Evolutionary conservation across 2,113 vertebrate species (phyloP), one percentile per base, ranked within the genome.

Genomic region (Panurus biarmicus): DNA sequence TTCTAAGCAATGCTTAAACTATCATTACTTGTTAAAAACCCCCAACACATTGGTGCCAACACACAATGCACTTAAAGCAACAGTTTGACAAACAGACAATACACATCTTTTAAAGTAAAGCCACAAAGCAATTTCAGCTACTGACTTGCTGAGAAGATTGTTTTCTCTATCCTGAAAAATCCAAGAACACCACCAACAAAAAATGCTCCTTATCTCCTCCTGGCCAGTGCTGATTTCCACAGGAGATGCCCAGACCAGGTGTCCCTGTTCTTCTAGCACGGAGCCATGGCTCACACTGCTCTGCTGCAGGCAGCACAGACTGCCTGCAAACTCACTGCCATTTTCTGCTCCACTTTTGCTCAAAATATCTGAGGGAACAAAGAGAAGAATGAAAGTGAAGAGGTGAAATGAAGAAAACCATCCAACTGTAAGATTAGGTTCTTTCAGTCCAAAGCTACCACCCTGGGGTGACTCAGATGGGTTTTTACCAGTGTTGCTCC

Each of bases 381-480:
- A 62, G 23, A 69, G 21, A 53, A 61, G 5, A 42, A 74, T 54
- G 65, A 62, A 53, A 28, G 4, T 29, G 13, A 54, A 86, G 22
- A 50, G 3, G 26, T 23, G 22, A 48, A 78, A 45, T 11, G 12
- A 62, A 86, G 47, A 84, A 58, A 86, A 74, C 8, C 24, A 71
- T 31, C 12, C 12, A 19, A 45, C 19, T 36, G 1, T 54, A 54
- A 50, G 69, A 35, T 1, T 14, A 54, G 8, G 12, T 50, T 70
- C 40, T 77, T 67, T 42, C 38, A 83, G 36, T 65, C 64, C 29
- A 62, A 75, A 69, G n/a, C 29, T 6, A 9, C n/a, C 24, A 40
- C 2, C 23, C 23, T 29, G 48, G 7, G 11, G 36, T 44, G 33
- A 48, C 22, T 16, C 1, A 2, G 33, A 24, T 2, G 2, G 14